Conservation (phyloP, 2,888 invertebrate genomes). For the Napeogenes inachia region DNA sequence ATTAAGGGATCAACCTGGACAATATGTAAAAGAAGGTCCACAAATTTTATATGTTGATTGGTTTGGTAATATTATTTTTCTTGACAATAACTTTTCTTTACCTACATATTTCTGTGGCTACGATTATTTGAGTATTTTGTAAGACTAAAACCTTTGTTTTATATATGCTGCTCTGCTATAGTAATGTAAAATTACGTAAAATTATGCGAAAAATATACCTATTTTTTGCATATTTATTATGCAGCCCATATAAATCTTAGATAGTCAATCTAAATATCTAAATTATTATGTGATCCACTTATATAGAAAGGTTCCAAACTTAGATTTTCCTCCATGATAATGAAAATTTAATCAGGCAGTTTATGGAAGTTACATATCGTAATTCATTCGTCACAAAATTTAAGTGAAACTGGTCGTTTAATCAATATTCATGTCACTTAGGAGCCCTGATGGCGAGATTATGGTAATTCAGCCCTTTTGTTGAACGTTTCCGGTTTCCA, state of each 20-base stretch:
- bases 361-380: neutral
- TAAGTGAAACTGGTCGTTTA: constrained; percentile 14
- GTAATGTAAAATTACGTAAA: no score
- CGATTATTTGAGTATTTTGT: no score
- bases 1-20: constrained; percentile 4
- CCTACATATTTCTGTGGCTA: no score
- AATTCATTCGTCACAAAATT: constrained; percentile 11
- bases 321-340: neutral
- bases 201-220: no score
- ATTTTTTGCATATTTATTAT: no score
- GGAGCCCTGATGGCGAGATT: constrained; percentile 27
- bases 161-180: no score
- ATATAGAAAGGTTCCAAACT: neutral
- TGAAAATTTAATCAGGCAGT: neutral
- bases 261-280: no score
- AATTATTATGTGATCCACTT: no score
- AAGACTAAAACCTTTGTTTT: no score
- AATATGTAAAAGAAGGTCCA: neutral
- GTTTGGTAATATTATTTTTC: neutral
- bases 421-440: constrained; percentile 28
- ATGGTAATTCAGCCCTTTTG: constrained; percentile 23
- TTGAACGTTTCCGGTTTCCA: neutral
- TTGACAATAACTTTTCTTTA: no score
- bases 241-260: no score
- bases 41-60: neutral